Evolutionary conservation across 1,140 invertebrate genomes (phyloP).

Genomic region (Mycetomoellerius zeteki): DNA sequence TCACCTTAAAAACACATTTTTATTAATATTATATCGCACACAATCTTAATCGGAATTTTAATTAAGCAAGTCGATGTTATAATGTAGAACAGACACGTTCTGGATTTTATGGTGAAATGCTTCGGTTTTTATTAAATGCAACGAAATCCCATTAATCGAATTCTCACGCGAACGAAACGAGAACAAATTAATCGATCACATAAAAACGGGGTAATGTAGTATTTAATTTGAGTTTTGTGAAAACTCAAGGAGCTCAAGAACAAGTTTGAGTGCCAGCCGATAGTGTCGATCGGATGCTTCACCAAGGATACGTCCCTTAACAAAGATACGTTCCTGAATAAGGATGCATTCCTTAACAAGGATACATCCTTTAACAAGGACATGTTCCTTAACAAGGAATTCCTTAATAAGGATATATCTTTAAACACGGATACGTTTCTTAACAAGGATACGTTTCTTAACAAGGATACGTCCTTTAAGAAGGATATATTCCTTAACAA

Average conservation of each 20-base stretch:
- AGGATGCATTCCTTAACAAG: slow-evolving; percentile 11
- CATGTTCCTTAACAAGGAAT: background rate
- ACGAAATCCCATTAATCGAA: background rate
- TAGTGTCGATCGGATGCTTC: slow-evolving; percentile 40
- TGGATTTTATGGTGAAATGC: background rate
- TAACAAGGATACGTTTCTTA: background rate
- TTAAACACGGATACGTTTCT: background rate
- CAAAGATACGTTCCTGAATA: background rate
- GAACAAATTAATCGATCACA: background rate
- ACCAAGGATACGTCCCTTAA: background rate
- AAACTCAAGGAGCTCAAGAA: slow-evolving; percentile 50
- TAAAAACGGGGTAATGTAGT: background rate
- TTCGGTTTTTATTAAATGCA: background rate
- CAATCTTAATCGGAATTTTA: background rate
- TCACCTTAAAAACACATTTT: background rate
- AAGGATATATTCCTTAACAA: too few relatives aligned
- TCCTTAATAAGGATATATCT: background rate
- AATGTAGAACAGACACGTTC: background rate
- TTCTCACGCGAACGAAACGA: background rate
- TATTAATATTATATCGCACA: background rate
- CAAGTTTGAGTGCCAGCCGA: slow-evolving; percentile 35
- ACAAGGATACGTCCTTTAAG: too few relatives aligned
- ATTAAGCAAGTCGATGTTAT: background rate
- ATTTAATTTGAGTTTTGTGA: slow-evolving; percentile 23
- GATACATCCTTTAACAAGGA: slow-evolving; percentile 15